Conservation (phyloP, 2,888 invertebrate genomes). For the Platycnemis pennipes region DNA sequence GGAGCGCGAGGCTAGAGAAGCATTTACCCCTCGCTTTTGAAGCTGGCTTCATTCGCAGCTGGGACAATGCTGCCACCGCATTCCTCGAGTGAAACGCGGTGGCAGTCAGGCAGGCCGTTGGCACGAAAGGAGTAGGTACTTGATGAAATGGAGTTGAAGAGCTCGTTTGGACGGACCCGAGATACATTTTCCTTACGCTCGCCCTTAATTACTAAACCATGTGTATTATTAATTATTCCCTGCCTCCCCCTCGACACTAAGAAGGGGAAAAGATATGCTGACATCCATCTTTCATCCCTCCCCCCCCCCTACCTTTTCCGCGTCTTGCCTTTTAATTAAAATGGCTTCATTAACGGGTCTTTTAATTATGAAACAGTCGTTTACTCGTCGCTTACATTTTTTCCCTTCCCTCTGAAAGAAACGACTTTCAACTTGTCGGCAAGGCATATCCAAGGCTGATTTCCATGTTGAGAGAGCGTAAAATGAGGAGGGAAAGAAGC, state of each 20-base stretch:
- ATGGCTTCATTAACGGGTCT: not conserved
- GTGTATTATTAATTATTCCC: not conserved
- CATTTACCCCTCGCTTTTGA: too few relatives aligned
- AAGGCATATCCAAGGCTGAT: not conserved
- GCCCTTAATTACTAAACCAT: conserved; percentile 2
- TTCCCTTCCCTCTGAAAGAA: not conserved
- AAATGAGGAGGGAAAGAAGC: not conserved
- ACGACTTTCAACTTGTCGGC: not conserved
- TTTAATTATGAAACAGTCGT: conserved; percentile 18
- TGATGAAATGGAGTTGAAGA: not conserved
- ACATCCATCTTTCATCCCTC: not conserved
- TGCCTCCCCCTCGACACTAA: not conserved
- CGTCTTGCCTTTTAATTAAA: conserved; percentile 1
- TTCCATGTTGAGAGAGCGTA: not conserved
- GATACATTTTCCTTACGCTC: not conserved
- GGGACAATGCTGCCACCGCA: too few relatives aligned
- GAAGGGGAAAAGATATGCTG: not conserved
- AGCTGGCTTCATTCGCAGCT: too few relatives aligned
- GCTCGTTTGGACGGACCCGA: not conserved
- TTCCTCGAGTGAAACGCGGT: too few relatives aligned
- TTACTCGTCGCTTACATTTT: not conserved
- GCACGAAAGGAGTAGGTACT: not conserved
- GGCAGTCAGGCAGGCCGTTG: not conserved
- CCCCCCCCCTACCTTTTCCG: not conserved
- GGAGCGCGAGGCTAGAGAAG: too few relatives aligned